Conservation (phyloP, 2,888 invertebrate species). For the Morpho achilles region DNA sequence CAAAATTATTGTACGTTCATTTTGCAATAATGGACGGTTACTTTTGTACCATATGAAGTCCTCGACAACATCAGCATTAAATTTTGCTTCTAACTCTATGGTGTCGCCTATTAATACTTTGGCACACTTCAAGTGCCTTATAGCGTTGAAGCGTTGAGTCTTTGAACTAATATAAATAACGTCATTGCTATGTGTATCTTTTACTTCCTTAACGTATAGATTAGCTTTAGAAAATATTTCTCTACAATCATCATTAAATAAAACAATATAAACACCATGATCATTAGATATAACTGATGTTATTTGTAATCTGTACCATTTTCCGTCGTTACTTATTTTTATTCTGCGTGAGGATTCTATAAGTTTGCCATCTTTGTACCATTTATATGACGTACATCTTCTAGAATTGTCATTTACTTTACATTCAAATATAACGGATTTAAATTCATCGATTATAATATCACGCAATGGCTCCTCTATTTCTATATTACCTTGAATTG, state of each 20-base stretch:
- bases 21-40: constrained; percentile 24
- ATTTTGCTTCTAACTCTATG: constrained; percentile 30
- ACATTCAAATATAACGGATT: constrained; percentile 32
- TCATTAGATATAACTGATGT: constrained; percentile 27
- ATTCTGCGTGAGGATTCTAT: constrained; percentile 24
- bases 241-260: constrained; percentile 23
- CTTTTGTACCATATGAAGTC: constrained; percentile 37
- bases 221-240: constrained; percentile 30
- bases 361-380: constrained; percentile 36
- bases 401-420: constrained; percentile 25
- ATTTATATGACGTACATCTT: constrained; percentile 25
- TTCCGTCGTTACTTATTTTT: constrained; percentile 24
- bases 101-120: constrained; percentile 27
- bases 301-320: constrained; percentile 33
- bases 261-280: constrained; percentile 34
- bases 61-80: constrained; percentile 17
- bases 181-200: constrained; percentile 16
- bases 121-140: constrained; percentile 28
- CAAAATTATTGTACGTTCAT: constrained; percentile 27
- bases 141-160: constrained; percentile 16
- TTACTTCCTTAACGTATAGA: constrained; percentile 30
- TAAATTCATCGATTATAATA: constrained; percentile 29
- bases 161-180: constrained; percentile 19
- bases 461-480: constrained; percentile 33
- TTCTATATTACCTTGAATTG: constrained; percentile 21